Percentiles rank a stretch among this genome's conserved stretches.
Evolutionary conservation across 2,888 invertebrate genomes (phyloP).

Genomic region (Patella caerulea): DNA sequence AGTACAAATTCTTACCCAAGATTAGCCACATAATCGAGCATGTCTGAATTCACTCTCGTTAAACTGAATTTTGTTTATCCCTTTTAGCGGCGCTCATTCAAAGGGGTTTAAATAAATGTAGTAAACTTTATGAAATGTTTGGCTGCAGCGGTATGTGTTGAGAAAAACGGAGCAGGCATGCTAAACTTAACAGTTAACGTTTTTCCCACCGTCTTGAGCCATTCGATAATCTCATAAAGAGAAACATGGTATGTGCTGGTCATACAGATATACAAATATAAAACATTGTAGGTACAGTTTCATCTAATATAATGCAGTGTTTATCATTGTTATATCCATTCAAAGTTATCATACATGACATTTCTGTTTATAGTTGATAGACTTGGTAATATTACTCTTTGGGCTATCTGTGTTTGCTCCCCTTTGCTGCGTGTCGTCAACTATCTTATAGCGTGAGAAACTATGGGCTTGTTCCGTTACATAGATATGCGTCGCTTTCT

Average conservation of each 20-base stretch:
- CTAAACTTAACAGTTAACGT: background rate
- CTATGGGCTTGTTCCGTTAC: too few relatives aligned
- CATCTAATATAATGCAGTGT: too few relatives aligned
- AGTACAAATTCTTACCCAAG: background rate
- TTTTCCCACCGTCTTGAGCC: background rate
- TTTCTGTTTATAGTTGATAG: too few relatives aligned
- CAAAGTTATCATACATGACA: too few relatives aligned
- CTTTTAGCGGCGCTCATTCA: background rate
- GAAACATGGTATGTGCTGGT: background rate
- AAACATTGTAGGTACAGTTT: too few relatives aligned
- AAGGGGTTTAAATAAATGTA: constrained; percentile 10
- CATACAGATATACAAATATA: background rate
- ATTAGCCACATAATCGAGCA: constrained; percentile 6
- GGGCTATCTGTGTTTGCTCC: too few relatives aligned
- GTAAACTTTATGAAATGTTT: constrained; percentile 9
- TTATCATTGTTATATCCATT: too few relatives aligned
- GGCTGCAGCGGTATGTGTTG: background rate
- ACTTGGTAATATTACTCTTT: too few relatives aligned
- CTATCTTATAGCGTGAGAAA: too few relatives aligned
- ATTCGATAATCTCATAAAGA: constrained; percentile 4
- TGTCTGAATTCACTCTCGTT: background rate
- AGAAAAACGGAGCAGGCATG: constrained; percentile 7
- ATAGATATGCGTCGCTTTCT: too few relatives aligned
- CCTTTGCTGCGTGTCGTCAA: too few relatives aligned
- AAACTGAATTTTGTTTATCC: constrained; percentile 1